Conservation (phyloP, 2,113 vertebrate genomes). For the Zapus hudsonius region DNA sequence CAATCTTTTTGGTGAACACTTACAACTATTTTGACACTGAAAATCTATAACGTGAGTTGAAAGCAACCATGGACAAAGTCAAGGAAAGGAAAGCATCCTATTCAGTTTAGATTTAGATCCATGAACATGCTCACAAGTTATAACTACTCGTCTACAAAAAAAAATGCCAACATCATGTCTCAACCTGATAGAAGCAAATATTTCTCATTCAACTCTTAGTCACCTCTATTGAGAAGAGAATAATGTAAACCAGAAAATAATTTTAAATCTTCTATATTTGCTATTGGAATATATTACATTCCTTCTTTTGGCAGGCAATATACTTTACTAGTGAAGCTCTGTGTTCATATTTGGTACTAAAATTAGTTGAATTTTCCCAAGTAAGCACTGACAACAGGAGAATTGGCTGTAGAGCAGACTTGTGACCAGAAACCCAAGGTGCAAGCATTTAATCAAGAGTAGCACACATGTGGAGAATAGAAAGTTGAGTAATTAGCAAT, state of each 20-base stretch:
- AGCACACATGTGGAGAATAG: neutral
- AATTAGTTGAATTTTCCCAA: constrained; percentile 38
- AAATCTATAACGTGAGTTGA: neutral
- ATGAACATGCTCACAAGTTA: neutral
- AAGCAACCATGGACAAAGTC: neutral
- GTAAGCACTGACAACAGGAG: neutral
- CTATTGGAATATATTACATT: neutral
- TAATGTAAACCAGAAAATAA: constrained; percentile 14
- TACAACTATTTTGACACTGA: neutral
- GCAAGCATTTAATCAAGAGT: neutral
- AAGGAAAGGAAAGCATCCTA: neutral
- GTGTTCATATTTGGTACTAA: constrained; percentile 39
- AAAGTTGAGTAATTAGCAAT: constrained; percentile 1
- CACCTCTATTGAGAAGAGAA: neutral
- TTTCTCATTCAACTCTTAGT: neutral
- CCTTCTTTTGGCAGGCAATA: constrained; percentile 1
- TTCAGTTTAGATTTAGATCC: neutral
- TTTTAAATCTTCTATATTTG: neutral
- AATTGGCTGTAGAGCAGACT: neutral
- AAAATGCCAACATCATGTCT: neutral
- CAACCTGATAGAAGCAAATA: neutral
- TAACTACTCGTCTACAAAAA: neutral
- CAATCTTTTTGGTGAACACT: neutral
- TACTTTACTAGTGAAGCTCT: constrained; percentile 34
- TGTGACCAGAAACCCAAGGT: neutral